Base-by-base conservation (phyloP, 2,113 vertebrate species). In the Tylochromis polylepis region DNA sequence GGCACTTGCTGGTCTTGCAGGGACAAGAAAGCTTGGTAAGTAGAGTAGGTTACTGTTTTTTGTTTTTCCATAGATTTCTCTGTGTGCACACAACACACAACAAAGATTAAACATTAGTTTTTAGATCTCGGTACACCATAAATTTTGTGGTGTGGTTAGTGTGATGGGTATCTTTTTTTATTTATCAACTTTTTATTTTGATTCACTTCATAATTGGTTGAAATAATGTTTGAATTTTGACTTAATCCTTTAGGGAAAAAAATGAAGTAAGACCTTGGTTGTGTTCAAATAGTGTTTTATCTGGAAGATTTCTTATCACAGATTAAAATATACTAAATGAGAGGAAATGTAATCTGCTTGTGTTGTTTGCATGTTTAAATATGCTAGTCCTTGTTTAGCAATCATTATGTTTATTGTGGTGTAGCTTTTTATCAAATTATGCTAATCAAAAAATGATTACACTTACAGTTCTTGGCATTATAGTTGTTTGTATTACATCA, bases 1-100 rank as follows among this genome's bases (percentile, higher is more conserved):
- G 97, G 81, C 97, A 97, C 94, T 96, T 99, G 93, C 95, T 99
- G 84, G 95, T 98, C 88, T 95, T 96, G 15, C 97, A 97, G 91
- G 97, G 96, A 58, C 88, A 96, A 59, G 95, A 96, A n/a, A 94
- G 97, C 18, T 91, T 99, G 97, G 98, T 99, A 96, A 94, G 97
- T 58, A 16, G 12, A 72, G 56, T 51, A 1, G 46, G 15, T 84
- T 7, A 10, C 41, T 15, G 4, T 55, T 20, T 8, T 11, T n/a
- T 59, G 5, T 60, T 62, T 65, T 43, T 58, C 3, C 18, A 18
- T 60, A 8, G 2, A n/a, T 62, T 62, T 11, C 46, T 5, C 2
- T 2, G 24, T n/a, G 27, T 36, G 2, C 14, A 77, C 15, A 60
- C 20, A 79, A 6, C 14, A 83, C 1, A 8, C 55, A 5, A 16